phyloP scores from a whole-genome alignment of 2,797 vertebrate genomes.

The Gadopsis bispinosus region DNA sequence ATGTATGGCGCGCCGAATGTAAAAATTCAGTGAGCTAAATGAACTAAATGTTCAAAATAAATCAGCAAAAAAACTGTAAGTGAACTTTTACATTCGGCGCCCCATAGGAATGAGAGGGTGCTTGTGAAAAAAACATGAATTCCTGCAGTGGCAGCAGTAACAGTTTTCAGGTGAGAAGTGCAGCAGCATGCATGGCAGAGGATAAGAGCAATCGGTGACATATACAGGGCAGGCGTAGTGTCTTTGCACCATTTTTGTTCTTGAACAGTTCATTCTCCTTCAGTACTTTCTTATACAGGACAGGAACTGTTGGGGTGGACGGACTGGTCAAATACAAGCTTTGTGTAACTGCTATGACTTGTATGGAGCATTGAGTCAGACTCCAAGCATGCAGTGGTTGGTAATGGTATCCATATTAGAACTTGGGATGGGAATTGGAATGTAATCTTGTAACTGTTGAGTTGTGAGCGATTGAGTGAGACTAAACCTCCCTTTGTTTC shows the following conservation, averaged over 20 bases:
- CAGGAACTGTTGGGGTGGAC: background rate
- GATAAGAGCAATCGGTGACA: background rate
- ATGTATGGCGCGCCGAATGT: no score
- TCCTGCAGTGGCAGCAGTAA: background rate
- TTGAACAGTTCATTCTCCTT: background rate
- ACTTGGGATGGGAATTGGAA: background rate
- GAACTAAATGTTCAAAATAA: no score
- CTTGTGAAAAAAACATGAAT: background rate
- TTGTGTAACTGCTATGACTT: background rate
- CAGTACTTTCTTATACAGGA: background rate
- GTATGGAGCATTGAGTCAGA: background rate
- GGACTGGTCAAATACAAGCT: background rate
- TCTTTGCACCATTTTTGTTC: no score
- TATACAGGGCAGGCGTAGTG: no score
- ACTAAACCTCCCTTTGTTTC: background rate
- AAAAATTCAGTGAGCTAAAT: no score
- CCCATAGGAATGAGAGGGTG: no score
- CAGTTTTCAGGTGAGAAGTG: background rate
- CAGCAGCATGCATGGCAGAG: background rate
- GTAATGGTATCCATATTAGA: background rate
- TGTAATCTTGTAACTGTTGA: constrained; percentile 3
- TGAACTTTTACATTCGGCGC: no score
- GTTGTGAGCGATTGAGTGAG: background rate
- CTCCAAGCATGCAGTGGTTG: background rate
- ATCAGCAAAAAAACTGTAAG: no score